Evolutionary conservation across 2,113 vertebrate genomes (phyloP).

Genomic region (Onychostoma macrolepis): DNA sequence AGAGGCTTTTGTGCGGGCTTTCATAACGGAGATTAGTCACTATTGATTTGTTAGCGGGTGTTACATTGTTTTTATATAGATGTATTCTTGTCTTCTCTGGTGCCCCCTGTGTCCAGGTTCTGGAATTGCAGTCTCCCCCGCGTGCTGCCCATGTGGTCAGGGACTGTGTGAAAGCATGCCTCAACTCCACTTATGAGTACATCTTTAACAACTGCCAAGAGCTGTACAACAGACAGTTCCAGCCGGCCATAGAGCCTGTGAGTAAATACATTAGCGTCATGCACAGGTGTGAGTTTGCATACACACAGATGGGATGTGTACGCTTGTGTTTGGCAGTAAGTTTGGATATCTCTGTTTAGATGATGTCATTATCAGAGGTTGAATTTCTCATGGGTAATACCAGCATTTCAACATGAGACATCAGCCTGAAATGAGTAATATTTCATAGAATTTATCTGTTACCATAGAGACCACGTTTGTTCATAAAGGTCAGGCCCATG

Average conservation of each 20-base stretch:
- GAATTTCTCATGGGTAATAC: neutral
- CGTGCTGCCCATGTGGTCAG: constrained; percentile 92
- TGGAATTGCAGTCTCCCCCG: constrained; percentile 93
- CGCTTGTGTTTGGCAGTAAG: neutral
- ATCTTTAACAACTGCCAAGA: constrained; percentile 98
- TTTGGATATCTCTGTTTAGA: neutral
- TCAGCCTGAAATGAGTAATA: neutral
- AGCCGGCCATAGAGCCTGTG: constrained; percentile 76
- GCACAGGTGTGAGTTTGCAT: neutral
- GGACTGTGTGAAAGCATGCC: constrained; percentile 95
- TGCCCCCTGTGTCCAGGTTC: constrained; percentile 75
- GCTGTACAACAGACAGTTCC: constrained; percentile 91
- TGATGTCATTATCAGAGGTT: neutral
- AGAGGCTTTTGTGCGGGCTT: constrained; percentile 19
- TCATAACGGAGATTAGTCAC: constrained; percentile 18
- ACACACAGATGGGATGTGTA: neutral
- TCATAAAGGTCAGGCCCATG: neutral
- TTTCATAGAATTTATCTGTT: neutral
- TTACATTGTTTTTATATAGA: neutral
- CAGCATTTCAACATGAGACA: neutral
- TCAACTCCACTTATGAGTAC: constrained; percentile 98
- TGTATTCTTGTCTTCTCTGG: neutral
- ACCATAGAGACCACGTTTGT: neutral
- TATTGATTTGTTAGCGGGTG: constrained; percentile 8
- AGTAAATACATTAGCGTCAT: constrained; percentile 57